Evolutionary conservation across 2,888 invertebrate genomes (phyloP).

Genomic region (Athalia rosae): DNA sequence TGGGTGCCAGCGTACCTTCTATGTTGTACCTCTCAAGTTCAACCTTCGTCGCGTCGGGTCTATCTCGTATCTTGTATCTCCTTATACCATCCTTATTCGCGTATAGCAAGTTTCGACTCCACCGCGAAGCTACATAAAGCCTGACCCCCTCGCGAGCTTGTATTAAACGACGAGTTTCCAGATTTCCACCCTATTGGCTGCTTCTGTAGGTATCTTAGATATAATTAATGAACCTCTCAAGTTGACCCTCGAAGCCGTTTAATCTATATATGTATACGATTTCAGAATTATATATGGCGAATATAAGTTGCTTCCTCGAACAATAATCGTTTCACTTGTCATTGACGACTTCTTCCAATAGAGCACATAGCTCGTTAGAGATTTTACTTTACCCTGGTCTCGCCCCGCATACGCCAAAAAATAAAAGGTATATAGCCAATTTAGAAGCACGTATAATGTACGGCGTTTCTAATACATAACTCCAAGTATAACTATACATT

Average conservation of each 20-base stretch:
- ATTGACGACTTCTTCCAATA: background rate
- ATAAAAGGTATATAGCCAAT: slow-evolving; percentile 23
- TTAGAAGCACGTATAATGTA: background rate
- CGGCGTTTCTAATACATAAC: no score
- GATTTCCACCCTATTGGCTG: background rate
- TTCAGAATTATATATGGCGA: no score
- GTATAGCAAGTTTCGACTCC: slow-evolving; percentile 15
- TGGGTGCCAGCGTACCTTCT: slow-evolving; percentile 14
- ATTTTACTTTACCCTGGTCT: background rate
- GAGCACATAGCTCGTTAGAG: background rate
- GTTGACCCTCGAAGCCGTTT: no score
- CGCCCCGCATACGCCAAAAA: background rate
- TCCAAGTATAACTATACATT: no score
- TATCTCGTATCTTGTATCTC: no score
- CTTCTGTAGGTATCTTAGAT: background rate
- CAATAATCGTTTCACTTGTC: slow-evolving; percentile 10
- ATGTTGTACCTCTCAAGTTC: background rate
- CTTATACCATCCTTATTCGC: background rate
- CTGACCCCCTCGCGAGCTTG: background rate
- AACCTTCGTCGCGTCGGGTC: background rate
- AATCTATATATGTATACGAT: no score
- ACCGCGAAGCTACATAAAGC: slow-evolving; percentile 9
- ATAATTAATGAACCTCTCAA: background rate
- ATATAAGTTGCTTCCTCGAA: no score
- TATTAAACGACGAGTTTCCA: background rate